Conservation (phyloP, 2,797 vertebrate genomes). For the Sparidentex hasta region DNA sequence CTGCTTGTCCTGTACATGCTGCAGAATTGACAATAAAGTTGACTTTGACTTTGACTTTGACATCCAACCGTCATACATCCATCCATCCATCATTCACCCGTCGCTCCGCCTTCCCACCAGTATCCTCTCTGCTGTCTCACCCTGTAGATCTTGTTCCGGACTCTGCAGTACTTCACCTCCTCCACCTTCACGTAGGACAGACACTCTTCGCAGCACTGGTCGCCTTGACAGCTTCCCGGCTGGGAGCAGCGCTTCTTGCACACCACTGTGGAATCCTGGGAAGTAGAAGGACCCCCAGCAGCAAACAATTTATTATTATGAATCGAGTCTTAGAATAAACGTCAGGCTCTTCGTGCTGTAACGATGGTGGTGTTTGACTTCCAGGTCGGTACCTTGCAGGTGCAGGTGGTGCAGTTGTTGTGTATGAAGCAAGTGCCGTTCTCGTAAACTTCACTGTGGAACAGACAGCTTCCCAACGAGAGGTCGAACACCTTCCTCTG, state of each 20-base stretch:
- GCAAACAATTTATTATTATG: not conserved
- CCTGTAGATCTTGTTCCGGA: slow-evolving; percentile 94
- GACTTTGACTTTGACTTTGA: too few relatives aligned
- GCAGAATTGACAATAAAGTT: too few relatives aligned
- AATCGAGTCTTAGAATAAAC: too few relatives aligned
- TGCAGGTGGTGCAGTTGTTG: slow-evolving; percentile 94
- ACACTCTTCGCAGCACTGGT: slow-evolving; percentile 91
- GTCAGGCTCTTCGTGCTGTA: not conserved
- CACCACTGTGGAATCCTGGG: slow-evolving; percentile 94
- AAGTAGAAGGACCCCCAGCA: not conserved
- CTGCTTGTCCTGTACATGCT: too few relatives aligned
- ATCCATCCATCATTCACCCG: too few relatives aligned
- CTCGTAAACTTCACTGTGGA: slow-evolving; percentile 96
- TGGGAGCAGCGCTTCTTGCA: slow-evolving; percentile 91
- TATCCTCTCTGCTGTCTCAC: slow-evolving; percentile 77
- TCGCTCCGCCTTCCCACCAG: not conserved
- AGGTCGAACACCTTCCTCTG: slow-evolving; percentile 99
- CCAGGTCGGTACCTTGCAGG: slow-evolving; percentile 87
- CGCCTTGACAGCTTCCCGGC: slow-evolving; percentile 84
- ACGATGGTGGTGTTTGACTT: not conserved
- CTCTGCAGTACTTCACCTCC: slow-evolving; percentile 93
- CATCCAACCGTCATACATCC: too few relatives aligned
- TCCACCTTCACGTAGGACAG: slow-evolving; percentile 89
- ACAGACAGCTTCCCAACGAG: slow-evolving; percentile 94
- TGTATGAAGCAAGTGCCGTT: slow-evolving; percentile 90